A percentile compares a stretch with the other conserved stretches of the same genome.
Evolutionary conservation across 2,888 invertebrate genomes (phyloP).

Genomic region (Hemithea aestivaria): DNA sequence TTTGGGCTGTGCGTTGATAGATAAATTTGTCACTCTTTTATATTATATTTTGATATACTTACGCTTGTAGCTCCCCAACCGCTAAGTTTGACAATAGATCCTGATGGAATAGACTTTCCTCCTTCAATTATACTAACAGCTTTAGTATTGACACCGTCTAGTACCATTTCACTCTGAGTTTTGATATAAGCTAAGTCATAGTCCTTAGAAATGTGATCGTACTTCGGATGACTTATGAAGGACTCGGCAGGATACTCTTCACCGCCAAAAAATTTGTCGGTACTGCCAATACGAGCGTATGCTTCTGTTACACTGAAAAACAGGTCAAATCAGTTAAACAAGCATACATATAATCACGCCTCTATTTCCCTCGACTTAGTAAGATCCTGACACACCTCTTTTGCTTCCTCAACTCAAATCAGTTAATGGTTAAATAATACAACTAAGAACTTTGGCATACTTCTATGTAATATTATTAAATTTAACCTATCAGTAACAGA

Average conservation of each 20-base stretch:
- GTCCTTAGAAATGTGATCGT: conserved; percentile 1
- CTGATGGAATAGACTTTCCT: conserved; percentile 3
- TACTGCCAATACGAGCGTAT: conserved; percentile 4
- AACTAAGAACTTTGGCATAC: no score
- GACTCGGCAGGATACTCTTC: conserved; percentile 1
- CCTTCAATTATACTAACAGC: neutral
- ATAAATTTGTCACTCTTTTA: no score
- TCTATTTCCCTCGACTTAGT: no score
- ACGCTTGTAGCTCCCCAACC: conserved; percentile 13
- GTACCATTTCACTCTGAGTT: conserved; percentile 4
- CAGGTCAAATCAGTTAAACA: no score
- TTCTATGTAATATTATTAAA: no score
- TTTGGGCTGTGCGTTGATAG: no score
- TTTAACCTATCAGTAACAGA: no score
- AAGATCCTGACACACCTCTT: no score
- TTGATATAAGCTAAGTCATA: conserved; percentile 8
- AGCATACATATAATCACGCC: no score
- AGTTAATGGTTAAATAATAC: no score
- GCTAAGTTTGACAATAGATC: conserved; percentile 2
- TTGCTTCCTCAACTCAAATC: no score
- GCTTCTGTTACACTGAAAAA: conserved; percentile 5
- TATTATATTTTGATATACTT: no score
- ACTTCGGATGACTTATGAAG: conserved; percentile 1
- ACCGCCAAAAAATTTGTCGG: conserved; percentile 5
- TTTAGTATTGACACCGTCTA: conserved; percentile 8